Evolutionary conservation across 2,113 vertebrate genomes (phyloP), one percentile per base, ranked within the genome.

Genomic region (Catharus bicknelli): DNA sequence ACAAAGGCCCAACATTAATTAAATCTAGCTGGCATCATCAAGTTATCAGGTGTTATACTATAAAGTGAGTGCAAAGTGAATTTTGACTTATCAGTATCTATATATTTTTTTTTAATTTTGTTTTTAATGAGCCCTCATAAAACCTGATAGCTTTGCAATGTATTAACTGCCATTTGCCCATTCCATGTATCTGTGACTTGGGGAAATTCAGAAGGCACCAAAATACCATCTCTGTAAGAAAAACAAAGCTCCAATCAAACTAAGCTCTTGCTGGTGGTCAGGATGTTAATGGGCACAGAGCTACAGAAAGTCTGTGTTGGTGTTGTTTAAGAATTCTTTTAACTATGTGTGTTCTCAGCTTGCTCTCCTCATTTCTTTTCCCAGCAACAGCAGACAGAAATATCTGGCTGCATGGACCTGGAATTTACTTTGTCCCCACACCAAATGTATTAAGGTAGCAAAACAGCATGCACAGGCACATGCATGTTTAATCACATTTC

Each of bases 1-100:
- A 94, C 43, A 96, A 97, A 94, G 53, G 2, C 22, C 27, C 18
- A 55, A 27, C 63, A 86, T 88, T 95, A 88, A 92, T 77, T 84
- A 63, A 62, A 86, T 32, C 69, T 90, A 89, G 66, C 91, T 91
- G 72, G 54, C 75, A 91, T 91, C 59, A 87, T 11, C 7, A 32
- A 78, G 80, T 93, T 95, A 87, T 66, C 16, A 94, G 68, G 51
- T 79, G 47, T 70, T 64, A 89, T 48, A 57, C 13, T 66, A 51
- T 54, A 92, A 94, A 96, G 70, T 53, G 58, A 90, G 50, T 66
- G 30, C 57, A 86, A 79, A 90, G 18, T 75, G 26, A 86, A 78
- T 87, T 87, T 79, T 86, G 86, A 95, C 85, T 92, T 83, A 75
- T 51, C 83, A 91, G 55, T 42, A 82, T 36, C 43, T 75, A 61